Conservation (phyloP, 2,797 vertebrate species). For the Euphonia xanthogaster region DNA sequence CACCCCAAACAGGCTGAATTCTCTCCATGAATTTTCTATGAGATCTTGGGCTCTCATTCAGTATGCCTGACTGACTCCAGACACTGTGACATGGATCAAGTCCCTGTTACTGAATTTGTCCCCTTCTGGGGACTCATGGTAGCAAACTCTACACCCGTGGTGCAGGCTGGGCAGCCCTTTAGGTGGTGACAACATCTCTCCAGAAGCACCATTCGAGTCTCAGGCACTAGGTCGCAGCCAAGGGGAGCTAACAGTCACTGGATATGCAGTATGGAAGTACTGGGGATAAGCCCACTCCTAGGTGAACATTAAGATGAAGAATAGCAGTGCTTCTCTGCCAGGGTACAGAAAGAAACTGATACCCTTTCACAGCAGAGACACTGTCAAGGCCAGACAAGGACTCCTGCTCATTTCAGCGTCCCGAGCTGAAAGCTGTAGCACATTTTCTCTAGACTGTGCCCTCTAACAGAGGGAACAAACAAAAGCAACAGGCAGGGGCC, state of each 20-base stretch:
- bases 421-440: not conserved
- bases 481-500: not conserved
- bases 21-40: not conserved
- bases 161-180: not conserved
- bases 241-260: not conserved
- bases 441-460: not conserved
- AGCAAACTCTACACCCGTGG: accelerated
- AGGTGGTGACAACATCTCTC: not conserved
- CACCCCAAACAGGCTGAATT: not conserved
- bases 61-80: not conserved
- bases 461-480: not conserved
- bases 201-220: not conserved
- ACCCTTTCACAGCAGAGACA: not conserved
- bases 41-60: not conserved
- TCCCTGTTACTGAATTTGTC: not conserved
- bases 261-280: not conserved
- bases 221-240: not conserved
- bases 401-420: not conserved
- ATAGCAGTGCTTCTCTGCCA: accelerated
- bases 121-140: accelerated
- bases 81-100: not conserved
- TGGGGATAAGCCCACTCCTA: not conserved
- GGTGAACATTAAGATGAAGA: not conserved
- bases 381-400: not conserved
- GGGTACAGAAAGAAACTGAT: not conserved